Conservation (phyloP, 1,140 invertebrate genomes). For the Zophobas morio region DNA sequence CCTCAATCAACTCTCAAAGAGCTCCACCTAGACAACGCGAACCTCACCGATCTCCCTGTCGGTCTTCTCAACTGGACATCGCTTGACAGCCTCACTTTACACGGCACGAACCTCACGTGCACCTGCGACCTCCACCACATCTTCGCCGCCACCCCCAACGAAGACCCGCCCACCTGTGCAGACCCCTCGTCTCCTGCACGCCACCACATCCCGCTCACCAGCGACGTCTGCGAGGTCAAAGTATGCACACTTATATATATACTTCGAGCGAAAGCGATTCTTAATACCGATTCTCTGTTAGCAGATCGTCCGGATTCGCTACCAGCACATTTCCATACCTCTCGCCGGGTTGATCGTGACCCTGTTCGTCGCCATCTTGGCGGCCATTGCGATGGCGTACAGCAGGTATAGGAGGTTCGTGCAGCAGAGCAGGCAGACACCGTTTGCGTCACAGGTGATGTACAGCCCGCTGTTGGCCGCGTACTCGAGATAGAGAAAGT, state of each 20-base stretch:
- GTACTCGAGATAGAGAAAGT: slow-evolving; percentile 1
- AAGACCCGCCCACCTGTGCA: slow-evolving; percentile 58
- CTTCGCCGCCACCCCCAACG: slow-evolving; percentile 51
- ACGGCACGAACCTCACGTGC: too few species aligned
- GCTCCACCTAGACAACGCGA: too few species aligned
- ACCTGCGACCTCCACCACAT: too few species aligned
- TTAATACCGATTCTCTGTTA: neutral
- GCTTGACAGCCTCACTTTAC: too few species aligned
- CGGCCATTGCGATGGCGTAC: slow-evolving; percentile 17
- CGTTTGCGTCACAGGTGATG: slow-evolving; percentile 53
- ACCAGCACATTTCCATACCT: slow-evolving; percentile 18
- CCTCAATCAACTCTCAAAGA: too few species aligned
- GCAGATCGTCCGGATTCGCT: neutral
- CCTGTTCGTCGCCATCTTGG: slow-evolving; percentile 5
- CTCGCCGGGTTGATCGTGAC: slow-evolving; percentile 7
- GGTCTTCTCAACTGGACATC: too few species aligned
- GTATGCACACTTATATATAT: neutral
- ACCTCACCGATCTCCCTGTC: too few species aligned
- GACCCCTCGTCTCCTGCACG: slow-evolving; percentile 48
- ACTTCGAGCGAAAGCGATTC: too few species aligned
- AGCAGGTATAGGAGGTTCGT: slow-evolving; percentile 52
- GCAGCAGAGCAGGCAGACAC: slow-evolving; percentile 46
- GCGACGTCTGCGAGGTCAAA: slow-evolving; percentile 44
- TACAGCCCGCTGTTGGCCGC: slow-evolving; percentile 51
- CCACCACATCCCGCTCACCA: slow-evolving; percentile 48